Base-by-base conservation (phyloP, 2,797 vertebrate species). In the Paguma larvata region DNA sequence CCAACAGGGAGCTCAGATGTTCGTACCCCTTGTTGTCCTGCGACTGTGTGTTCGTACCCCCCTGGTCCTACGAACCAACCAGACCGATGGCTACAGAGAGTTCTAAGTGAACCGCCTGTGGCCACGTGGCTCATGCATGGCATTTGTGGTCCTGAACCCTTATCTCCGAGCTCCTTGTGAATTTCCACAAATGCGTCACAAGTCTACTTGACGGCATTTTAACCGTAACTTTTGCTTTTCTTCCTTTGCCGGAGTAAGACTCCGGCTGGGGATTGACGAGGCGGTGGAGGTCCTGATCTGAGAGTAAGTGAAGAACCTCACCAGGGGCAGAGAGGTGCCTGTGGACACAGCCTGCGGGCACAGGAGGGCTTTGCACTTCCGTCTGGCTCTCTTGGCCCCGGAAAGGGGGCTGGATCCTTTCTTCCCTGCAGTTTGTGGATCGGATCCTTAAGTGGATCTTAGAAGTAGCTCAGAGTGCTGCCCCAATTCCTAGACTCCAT, bases 21-120 rank as follows among this genome's bases (percentile, higher is more conserved):
- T 79, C 38, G 0, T 59, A 21, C 0, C 0, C 3, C 38, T 51
- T 13, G 9, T 38, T 23, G 3, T 72, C 48, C 65, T 62, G 0
- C 0, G 1, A 75, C 34, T 48, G 2, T 46, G 73, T 46, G 27
- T 75, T 75, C 44, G 9, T 18, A 15, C 15, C 41, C 73, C 15
- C 73, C 44, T 7, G 7, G 38, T 15, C 41, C 72, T 75, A 5
- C 2, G 27, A 48, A 15, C 5, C 9, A 48, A 18, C 8, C 0
- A 0, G 73, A 27, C 3, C 23, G 6, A 32, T 18, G 38, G 10
- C 44, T 41, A 16, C 13, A 46, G 4, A 53, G 16, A 51, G 80
- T 8, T 5, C 38, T 23, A 2, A 19, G 9, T 15, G 14, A 11
- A 16, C 75, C 2, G 18, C n/a, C 27, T 18, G 0, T 11, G 44